Evolutionary conservation across 2,113 vertebrate species (phyloP), one percentile per base, ranked within the genome.

Genomic region (Bujurquina vittata): DNA sequence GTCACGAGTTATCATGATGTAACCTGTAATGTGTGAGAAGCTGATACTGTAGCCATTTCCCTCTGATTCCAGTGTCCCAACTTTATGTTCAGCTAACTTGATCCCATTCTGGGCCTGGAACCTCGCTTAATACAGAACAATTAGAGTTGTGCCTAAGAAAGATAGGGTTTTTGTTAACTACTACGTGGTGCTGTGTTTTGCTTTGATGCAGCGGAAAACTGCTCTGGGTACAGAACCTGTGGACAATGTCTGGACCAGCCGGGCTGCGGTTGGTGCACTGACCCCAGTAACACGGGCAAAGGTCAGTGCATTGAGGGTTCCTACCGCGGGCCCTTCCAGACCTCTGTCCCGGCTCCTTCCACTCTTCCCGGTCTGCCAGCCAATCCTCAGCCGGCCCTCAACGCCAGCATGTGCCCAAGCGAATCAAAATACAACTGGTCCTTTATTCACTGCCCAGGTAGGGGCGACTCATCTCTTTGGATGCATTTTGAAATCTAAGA

Each of bases 391-490:
- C 97, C 98, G 0, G 85, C 96, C 77, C 96, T 99, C 12, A 99
- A 99, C 1, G 91, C 95, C 92, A 98, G 93, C 94, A 96, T 98
- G 97, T 99, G 98, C 69, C 93, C 94, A 2, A 75, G 81, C 1
- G 97, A 98, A 77, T 95, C 86, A 92, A 95, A 35, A 54, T 99
- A 96, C 69, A 99, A 98, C 87, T 99, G 98, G 98, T 98, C 98
- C 84, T 99, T 99, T 43, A 98, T 99, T 84, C 97, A 97, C 67
- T 99, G 98, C 84, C 98, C 98, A 94, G 98, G 98, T 99, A 89
- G 11, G 58, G 3, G 23, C 10, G 6, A 17, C 46, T 17, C 14
- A 49, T 15, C 15, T 12, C 11, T 4, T 4, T 31, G 4, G 10
- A 23, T 22, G 15, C 10, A 7, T 54, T 54, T 40, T 56, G 4